These are phyloP conservation scores for Smittia aterrima DNA, from an alignment of 2,888 invertebrate genomes.

Conservation along the genomic window DNA sequence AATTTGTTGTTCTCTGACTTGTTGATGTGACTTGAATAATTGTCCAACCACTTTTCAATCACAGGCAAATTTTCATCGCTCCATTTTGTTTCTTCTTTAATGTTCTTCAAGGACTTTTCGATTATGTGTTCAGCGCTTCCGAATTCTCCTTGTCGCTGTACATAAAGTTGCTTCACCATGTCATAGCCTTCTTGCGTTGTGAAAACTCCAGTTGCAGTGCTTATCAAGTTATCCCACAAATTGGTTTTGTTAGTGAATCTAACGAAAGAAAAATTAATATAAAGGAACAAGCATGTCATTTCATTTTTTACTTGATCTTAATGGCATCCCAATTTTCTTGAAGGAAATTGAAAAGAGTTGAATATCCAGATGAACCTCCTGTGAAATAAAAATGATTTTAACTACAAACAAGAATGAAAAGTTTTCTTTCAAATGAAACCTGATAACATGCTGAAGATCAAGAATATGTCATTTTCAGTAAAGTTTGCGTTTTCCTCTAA, in stretches of 20 bases:
- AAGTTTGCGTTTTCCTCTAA: slow-evolving; percentile 70
- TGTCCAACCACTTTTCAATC: slow-evolving; percentile 70
- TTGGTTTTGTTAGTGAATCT: slow-evolving; percentile 69
- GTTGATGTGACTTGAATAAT: slow-evolving; percentile 53
- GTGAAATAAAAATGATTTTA: not conserved
- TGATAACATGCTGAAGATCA: slow-evolving; percentile 73
- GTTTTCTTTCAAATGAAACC: slow-evolving; percentile 50
- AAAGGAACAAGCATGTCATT: slow-evolving; percentile 1
- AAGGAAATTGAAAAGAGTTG: slow-evolving; percentile 69
- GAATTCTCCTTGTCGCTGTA: slow-evolving; percentile 64
- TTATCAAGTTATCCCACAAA: slow-evolving; percentile 73
- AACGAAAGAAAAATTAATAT: slow-evolving; percentile 36
- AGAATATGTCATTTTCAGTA: slow-evolving; percentile 70
- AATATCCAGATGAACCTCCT: slow-evolving; percentile 65
- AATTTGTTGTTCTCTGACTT: slow-evolving; percentile 48
- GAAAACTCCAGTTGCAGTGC: slow-evolving; percentile 71
- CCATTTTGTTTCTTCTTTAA: slow-evolving; percentile 74
- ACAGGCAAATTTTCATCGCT: slow-evolving; percentile 71
- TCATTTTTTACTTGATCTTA: slow-evolving; percentile 60
- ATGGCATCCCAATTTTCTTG: slow-evolving; percentile 68
- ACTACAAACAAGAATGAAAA: not conserved
- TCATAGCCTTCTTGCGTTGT: slow-evolving; percentile 72
- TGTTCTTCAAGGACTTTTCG: slow-evolving; percentile 68
- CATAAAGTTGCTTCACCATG: slow-evolving; percentile 65
- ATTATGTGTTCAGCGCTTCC: slow-evolving; percentile 72